Conservation (phyloP, 2,888 invertebrate species). For the Pyrrhosoma nymphula region DNA sequence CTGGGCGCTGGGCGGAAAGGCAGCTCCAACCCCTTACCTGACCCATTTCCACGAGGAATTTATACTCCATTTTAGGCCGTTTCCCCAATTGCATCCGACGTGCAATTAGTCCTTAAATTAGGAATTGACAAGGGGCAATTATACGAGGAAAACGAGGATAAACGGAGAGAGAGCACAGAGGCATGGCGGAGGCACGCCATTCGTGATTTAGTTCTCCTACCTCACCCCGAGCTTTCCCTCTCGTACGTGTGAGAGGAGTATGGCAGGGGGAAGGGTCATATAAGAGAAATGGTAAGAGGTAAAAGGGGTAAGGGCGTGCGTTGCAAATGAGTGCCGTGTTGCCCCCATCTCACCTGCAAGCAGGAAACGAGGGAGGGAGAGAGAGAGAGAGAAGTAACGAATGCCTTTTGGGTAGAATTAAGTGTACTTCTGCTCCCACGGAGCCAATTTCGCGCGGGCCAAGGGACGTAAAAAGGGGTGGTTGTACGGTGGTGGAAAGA, state of each 20-base stretch:
- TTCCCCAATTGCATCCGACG: neutral
- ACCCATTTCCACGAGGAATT: neutral
- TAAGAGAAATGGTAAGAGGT: neutral
- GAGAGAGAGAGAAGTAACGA: neutral
- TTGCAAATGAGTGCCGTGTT: neutral
- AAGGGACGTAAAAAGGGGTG: neutral
- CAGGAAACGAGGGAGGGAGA: neutral
- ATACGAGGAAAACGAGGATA: neutral
- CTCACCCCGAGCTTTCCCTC: neutral
- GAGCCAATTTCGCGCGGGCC: neutral
- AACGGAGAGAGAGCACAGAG: neutral
- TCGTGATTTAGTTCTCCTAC: neutral
- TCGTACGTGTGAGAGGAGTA: neutral
- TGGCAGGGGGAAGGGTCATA: neutral
- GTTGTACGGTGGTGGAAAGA: neutral
- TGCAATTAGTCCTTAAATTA: neutral
- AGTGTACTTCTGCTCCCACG: neutral
- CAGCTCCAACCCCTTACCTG: neutral
- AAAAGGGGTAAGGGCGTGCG: neutral
- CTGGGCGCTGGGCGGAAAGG: neutral
- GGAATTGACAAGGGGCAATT: conserved; percentile 28
- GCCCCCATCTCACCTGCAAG: neutral
- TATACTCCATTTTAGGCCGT: neutral
- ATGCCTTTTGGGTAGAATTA: conserved; percentile 8
- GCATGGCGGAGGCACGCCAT: conserved; percentile 9